Conservation (phyloP, 2,113 vertebrate species). For the Circaetus gallicus region DNA sequence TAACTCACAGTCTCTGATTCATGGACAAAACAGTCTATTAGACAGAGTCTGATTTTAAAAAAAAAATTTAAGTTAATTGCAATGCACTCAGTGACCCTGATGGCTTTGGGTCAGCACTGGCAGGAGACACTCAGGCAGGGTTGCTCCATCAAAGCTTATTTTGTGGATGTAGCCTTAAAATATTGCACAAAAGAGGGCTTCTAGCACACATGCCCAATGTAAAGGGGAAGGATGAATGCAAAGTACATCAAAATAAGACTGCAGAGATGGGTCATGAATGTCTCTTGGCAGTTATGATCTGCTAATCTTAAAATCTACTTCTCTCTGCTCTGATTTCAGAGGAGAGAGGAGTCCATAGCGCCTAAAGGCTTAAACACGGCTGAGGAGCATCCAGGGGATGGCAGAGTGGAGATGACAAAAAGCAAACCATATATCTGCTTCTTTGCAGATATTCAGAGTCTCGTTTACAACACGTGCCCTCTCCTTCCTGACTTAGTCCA, state of each 20-base stretch:
- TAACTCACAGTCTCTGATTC: background rate
- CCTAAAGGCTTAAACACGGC: background rate
- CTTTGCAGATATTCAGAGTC: background rate
- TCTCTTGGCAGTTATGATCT: background rate
- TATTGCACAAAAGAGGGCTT: background rate
- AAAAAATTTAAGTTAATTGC: background rate
- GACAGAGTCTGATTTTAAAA: background rate
- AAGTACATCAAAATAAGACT: background rate
- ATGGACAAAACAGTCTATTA: background rate
- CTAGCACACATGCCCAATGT: background rate
- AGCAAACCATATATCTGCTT: background rate
- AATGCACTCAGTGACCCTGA: background rate
- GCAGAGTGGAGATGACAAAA: background rate
- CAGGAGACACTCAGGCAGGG: background rate
- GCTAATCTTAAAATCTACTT: background rate
- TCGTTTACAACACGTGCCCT: accelerated
- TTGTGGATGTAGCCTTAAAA: background rate
- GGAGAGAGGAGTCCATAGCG: background rate
- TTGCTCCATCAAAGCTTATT: background rate
- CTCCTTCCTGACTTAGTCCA: background rate
- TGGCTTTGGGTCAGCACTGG: background rate
- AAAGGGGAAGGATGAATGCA: background rate
- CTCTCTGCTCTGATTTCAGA: background rate
- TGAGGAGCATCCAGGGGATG: background rate
- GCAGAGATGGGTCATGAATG: background rate